These are phyloP conservation scores for Nerophis lumbriciformis DNA, from an alignment of 2,113 vertebrate species.

Conservation along the genomic window DNA sequence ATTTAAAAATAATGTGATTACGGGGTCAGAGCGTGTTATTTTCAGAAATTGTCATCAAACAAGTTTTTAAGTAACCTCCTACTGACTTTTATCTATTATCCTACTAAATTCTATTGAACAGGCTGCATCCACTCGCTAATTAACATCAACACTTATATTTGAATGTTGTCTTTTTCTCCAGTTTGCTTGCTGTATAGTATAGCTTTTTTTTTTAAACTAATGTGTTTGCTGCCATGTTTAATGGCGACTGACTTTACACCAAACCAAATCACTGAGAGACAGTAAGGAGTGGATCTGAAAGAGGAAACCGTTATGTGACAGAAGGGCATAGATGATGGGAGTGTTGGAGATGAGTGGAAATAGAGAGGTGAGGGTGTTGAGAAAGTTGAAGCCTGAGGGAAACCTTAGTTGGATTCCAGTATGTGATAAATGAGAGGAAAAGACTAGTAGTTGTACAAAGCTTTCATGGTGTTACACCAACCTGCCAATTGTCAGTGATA, in stretches of 20 bases:
- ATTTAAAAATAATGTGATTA: too few relatives aligned
- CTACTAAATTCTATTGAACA: neutral
- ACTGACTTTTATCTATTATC: neutral
- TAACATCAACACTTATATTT: neutral
- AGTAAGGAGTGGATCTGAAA: constrained; percentile 6
- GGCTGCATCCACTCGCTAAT: neutral
- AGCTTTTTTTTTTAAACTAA: neutral
- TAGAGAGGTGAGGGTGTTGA: neutral
- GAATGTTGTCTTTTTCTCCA: neutral
- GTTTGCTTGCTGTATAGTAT: neutral
- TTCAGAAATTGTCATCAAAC: neutral
- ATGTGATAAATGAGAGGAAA: constrained; percentile 8
- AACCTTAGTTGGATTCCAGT: constrained; percentile 21
- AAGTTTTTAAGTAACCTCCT: too few relatives aligned
- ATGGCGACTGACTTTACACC: constrained; percentile 37
- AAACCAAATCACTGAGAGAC: constrained; percentile 60
- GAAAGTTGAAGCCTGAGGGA: constrained; percentile 40
- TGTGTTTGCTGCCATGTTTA: neutral
- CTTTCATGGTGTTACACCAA: constrained; percentile 62
- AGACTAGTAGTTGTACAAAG: constrained; percentile 51
- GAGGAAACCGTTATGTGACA: constrained; percentile 26
- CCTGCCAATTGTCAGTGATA: constrained; percentile 30
- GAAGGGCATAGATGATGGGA: constrained; percentile 26
- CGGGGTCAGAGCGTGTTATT: too few relatives aligned
- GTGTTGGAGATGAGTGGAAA: constrained; percentile 20